Conservation (phyloP, 2,113 vertebrate genomes). For the Syngnathus typhle region DNA sequence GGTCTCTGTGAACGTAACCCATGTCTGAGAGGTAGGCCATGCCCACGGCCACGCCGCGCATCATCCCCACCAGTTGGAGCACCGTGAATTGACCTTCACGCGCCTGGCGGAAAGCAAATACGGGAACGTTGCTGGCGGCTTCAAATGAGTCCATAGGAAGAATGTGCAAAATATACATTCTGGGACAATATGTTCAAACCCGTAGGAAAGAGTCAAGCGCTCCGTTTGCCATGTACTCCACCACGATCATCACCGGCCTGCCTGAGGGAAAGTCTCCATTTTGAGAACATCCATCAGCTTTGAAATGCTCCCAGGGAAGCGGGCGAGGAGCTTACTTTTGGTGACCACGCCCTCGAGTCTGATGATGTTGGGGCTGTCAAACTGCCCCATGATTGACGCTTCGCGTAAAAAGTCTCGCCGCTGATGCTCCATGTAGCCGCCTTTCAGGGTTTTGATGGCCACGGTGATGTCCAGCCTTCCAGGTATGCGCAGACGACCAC, state of each 20-base stretch:
- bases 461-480: conserved; percentile 89
- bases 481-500: conserved; percentile 84
- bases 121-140: not conserved
- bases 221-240: conserved; percentile 96
- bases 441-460: conserved; percentile 95
- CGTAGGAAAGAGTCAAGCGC: conserved; percentile 89
- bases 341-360: conserved; percentile 94
- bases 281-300: not conserved
- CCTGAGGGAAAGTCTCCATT: conserved; percentile 61
- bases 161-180: not conserved
- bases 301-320: not conserved
- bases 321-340: conserved; percentile 78
- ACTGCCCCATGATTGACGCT: conserved; percentile 96
- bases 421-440: conserved; percentile 88
- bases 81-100: conserved; percentile 94
- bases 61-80: conserved; percentile 93
- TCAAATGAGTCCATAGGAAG: conserved; percentile 1
- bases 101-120: conserved; percentile 66
- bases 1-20: conserved; percentile 74
- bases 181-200: conserved; percentile 55
- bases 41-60: conserved; percentile 84
- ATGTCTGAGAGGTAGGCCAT: conserved; percentile 77
- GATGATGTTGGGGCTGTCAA: conserved; percentile 93
- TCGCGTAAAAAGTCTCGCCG: conserved; percentile 90
- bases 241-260: conserved; percentile 93